Percentiles rank a stretch among this genome's conserved stretches.
Evolutionary conservation across 2,797 vertebrate species (phyloP).

Genomic region (Cyprinella venusta): DNA sequence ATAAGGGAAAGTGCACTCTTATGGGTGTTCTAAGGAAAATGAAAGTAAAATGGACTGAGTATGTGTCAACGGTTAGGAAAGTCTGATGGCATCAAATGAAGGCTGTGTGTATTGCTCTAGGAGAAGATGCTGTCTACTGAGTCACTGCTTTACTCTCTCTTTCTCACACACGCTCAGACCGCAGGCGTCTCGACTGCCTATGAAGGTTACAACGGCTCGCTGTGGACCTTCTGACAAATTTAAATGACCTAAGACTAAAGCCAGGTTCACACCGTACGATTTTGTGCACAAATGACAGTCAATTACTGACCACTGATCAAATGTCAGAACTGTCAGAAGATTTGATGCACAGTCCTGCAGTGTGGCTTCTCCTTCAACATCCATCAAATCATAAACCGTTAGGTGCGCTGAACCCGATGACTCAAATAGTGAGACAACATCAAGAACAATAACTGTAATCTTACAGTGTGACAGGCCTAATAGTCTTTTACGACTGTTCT

Average conservation of each 20-base stretch:
- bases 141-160: neutral
- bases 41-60: neutral
- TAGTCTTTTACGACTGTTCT: too few relatives aligned
- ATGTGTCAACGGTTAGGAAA: conserved; percentile 27
- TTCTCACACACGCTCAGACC: neutral
- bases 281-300: neutral
- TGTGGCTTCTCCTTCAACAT: neutral
- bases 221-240: neutral
- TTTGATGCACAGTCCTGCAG: neutral
- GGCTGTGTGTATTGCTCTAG: neutral
- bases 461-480: too few relatives aligned
- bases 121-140: conserved; percentile 16
- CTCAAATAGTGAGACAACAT: too few relatives aligned
- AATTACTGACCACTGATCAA: neutral
- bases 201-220: conserved; percentile 18
- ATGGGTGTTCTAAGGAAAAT: conserved; percentile 8
- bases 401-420: too few relatives aligned
- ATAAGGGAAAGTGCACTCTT: conserved; percentile 14
- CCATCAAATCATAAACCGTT: too few relatives aligned
- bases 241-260: neutral
- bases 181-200: conserved; percentile 25
- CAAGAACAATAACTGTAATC: too few relatives aligned
- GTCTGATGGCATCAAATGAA: conserved; percentile 6
- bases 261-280: neutral
- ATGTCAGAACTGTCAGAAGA: neutral